Conservation (phyloP, 2,888 invertebrate species). For the Augiades crinisus region DNA sequence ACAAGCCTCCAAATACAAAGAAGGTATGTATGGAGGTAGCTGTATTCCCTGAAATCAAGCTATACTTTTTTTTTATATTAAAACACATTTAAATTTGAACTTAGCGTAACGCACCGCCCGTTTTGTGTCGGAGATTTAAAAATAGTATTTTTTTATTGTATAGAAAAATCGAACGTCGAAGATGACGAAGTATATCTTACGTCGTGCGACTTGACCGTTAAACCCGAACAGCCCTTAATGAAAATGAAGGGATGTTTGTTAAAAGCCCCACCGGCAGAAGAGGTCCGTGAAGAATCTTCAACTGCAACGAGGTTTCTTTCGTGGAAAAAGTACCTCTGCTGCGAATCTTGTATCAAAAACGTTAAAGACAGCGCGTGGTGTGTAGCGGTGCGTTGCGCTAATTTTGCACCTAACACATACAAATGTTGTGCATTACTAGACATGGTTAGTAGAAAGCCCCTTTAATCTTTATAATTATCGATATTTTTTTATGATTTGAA, state of each 20-base stretch:
- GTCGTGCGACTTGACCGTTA: constrained; percentile 56
- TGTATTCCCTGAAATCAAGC: too few relatives aligned
- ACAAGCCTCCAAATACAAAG: constrained; percentile 53
- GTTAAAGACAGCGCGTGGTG: constrained; percentile 51
- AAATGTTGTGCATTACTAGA: constrained; percentile 52
- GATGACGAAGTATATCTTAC: constrained; percentile 57
- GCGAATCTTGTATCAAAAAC: constrained; percentile 42
- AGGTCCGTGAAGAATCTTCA: constrained; percentile 30
- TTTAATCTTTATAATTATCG: background rate
- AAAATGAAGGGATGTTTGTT: constrained; percentile 54
- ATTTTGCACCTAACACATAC: constrained; percentile 46
- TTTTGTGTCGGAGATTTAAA: constrained; percentile 5
- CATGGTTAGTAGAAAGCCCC: constrained; percentile 48
- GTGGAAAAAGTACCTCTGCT: constrained; percentile 55
- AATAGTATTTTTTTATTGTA: constrained; percentile 25
- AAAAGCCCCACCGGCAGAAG: constrained; percentile 44
- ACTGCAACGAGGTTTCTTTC: constrained; percentile 32
- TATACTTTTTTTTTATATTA: too few relatives aligned
- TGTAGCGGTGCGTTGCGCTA: constrained; percentile 68
- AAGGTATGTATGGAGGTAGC: constrained; percentile 50
- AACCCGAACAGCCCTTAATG: constrained; percentile 39
- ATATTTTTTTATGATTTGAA: background rate
- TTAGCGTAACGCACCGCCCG: constrained; percentile 51
- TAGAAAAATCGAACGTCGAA: constrained; percentile 47
- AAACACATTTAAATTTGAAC: too few relatives aligned